Percentiles rank a stretch among this genome's conserved stretches.
These are phyloP conservation scores for Bombycilla garrulus DNA, from an alignment of 2,113 vertebrate species.

Conservation along the genomic window DNA sequence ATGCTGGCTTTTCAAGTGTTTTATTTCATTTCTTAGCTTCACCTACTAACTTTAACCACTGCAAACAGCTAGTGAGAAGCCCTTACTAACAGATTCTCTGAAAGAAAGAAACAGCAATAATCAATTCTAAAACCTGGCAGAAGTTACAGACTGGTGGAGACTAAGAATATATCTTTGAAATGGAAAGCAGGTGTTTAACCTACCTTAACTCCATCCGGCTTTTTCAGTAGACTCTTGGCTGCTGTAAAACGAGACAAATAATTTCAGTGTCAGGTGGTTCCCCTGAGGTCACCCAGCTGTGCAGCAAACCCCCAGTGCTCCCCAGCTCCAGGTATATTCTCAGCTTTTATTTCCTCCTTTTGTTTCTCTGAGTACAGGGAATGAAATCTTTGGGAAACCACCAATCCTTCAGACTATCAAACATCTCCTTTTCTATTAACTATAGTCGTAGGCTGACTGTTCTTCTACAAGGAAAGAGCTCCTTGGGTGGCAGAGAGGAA, in stretches of 20 bases:
- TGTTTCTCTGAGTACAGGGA: neutral
- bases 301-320: neutral
- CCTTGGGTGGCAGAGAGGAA: neutral
- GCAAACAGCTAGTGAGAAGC: neutral
- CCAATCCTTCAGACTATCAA: neutral
- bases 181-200: slow-evolving; percentile 39
- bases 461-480: neutral
- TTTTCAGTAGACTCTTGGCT: slow-evolving; percentile 95
- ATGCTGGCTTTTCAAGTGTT: neutral
- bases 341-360: neutral
- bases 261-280: slow-evolving; percentile 16
- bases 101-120: neutral
- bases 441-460: neutral
- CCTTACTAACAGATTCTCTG: neutral
- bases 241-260: slow-evolving; percentile 75
- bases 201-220: slow-evolving; percentile 96
- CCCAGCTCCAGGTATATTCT: neutral
- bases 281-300: neutral
- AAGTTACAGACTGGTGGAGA: neutral
- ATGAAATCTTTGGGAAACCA: neutral
- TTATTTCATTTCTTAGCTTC: neutral
- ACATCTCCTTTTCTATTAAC: neutral
- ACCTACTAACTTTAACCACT: neutral
- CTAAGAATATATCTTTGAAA: neutral
- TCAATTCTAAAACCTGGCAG: neutral